Conservation (phyloP, 2,888 invertebrate species). For the Aleiodes testaceus region DNA sequence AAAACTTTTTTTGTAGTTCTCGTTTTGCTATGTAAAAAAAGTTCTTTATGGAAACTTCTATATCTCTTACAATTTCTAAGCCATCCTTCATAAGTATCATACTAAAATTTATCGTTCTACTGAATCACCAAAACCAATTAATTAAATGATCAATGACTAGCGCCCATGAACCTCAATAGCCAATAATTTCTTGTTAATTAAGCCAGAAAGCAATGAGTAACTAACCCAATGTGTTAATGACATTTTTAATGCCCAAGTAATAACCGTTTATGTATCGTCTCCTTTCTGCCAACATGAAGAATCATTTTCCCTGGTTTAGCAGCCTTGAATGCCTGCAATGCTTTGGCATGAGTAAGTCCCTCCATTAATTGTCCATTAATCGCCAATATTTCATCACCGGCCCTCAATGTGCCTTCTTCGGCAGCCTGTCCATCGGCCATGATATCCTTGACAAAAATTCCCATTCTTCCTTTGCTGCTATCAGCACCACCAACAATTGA, state of each 20-base stretch:
- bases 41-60: too few relatives aligned
- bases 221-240: slow-evolving; percentile 56
- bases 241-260: slow-evolving; percentile 51
- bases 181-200: slow-evolving; percentile 50
- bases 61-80: too few relatives aligned
- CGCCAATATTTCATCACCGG: slow-evolving; percentile 78
- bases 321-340: slow-evolving; percentile 77
- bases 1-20: too few relatives aligned
- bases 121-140: neutral
- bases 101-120: neutral
- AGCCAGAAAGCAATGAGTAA: slow-evolving; percentile 57
- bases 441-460: slow-evolving; percentile 79
- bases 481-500: slow-evolving; percentile 80
- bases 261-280: slow-evolving; percentile 68
- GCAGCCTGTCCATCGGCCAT: slow-evolving; percentile 78
- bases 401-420: slow-evolving; percentile 76
- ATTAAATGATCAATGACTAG: neutral
- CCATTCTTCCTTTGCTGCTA: slow-evolving; percentile 77
- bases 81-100: too few relatives aligned
- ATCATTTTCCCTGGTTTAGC: slow-evolving; percentile 77
- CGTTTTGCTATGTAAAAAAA: too few relatives aligned
- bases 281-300: slow-evolving; percentile 74
- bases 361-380: slow-evolving; percentile 77
- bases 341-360: slow-evolving; percentile 77
- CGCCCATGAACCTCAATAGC: slow-evolving; percentile 1